These are phyloP conservation scores for Triplophysa siluroides DNA, from an alignment of 2,113 vertebrate species.

Conservation along the genomic window DNA sequence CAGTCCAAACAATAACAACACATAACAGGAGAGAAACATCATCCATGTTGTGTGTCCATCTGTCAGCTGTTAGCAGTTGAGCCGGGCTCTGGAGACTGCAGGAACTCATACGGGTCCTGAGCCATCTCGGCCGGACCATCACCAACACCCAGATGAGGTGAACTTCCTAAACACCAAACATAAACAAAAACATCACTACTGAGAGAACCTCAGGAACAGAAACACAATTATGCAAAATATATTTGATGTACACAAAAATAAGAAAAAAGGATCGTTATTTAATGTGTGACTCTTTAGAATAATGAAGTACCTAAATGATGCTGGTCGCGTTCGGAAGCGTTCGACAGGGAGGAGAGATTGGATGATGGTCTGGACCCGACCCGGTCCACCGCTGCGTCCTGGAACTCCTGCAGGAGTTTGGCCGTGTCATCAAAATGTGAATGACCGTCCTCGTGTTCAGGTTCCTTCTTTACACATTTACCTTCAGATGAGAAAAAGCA, in stretches of 20 bases:
- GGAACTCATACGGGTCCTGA: slow-evolving; percentile 93
- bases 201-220: background rate
- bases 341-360: slow-evolving; percentile 94
- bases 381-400: slow-evolving; percentile 89
- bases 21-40: slow-evolving; percentile 16
- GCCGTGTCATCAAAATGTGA: slow-evolving; percentile 89
- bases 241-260: no score
- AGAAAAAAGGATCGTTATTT: no score
- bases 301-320: slow-evolving; percentile 83
- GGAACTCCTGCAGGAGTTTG: slow-evolving; percentile 93
- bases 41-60: background rate
- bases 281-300: background rate
- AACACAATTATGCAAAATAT: background rate
- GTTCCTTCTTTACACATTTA: slow-evolving; percentile 90
- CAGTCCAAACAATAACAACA: slow-evolving; percentile 21
- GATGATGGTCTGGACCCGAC: slow-evolving; percentile 92
- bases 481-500: slow-evolving; percentile 64
- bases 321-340: slow-evolving; percentile 90
- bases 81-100: slow-evolving; percentile 90
- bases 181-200: background rate
- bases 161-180: slow-evolving; percentile 79
- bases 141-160: slow-evolving; percentile 86
- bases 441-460: slow-evolving; percentile 86
- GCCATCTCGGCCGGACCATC: slow-evolving; percentile 86
- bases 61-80: slow-evolving; percentile 73